Evolutionary conservation across 2,113 vertebrate genomes (phyloP).

Genomic region (Notarius lentiginosus): DNA sequence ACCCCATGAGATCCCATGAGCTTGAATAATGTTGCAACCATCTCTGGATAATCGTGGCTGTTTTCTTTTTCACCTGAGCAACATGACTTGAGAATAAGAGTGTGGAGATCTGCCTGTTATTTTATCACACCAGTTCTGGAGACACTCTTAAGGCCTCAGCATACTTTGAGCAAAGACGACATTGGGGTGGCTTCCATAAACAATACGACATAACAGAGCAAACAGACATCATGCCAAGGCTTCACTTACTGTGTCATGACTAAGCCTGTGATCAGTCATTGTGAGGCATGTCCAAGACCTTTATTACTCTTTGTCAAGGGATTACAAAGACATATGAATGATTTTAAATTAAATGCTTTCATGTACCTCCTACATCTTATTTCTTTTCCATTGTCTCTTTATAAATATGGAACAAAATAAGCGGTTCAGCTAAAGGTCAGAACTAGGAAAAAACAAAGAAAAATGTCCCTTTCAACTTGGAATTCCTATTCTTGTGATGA

Average conservation of each 20-base stretch:
- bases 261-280: not conserved
- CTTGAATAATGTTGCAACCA: not conserved
- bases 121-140: not conserved
- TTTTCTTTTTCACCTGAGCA: not conserved
- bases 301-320: not conserved
- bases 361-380: not conserved
- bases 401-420: not conserved
- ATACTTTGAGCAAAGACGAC: not conserved
- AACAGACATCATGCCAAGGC: not conserved
- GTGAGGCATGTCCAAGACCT: not conserved
- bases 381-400: not conserved
- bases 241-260: not conserved
- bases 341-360: not conserved
- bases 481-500: not conserved
- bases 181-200: not conserved
- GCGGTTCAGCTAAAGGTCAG: not conserved
- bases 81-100: not conserved
- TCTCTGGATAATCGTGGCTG: not conserved
- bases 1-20: not conserved
- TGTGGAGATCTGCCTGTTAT: not conserved
- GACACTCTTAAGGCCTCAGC: not conserved
- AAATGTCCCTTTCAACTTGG: not conserved
- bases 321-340: not conserved
- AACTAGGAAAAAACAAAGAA: not conserved
- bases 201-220: not conserved